Conservation (phyloP, 2,113 vertebrate genomes). For the Pseudorasbora parva region DNA sequence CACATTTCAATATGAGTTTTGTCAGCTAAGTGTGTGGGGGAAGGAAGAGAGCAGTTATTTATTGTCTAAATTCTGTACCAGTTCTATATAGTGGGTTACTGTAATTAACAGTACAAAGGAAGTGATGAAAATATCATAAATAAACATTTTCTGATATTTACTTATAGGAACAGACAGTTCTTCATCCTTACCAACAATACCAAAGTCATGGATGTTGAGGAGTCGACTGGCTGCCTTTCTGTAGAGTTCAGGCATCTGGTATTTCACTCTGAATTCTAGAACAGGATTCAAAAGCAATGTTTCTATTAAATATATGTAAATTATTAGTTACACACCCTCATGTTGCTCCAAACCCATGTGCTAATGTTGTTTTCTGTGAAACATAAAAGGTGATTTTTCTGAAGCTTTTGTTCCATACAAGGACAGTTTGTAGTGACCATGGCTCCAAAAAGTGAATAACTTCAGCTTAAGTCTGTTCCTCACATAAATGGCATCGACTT, state of each 20-base stretch:
- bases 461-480: not conserved
- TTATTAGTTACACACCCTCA: not conserved
- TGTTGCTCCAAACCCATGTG: not conserved
- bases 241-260: slow-evolving; percentile 97
- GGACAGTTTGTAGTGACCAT: not conserved
- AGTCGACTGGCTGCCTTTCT: slow-evolving; percentile 91
- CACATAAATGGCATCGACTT: not conserved
- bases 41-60: not conserved
- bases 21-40: not conserved
- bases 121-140: not conserved
- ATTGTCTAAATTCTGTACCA: too few relatives aligned
- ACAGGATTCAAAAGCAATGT: not conserved
- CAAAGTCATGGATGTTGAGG: slow-evolving; percentile 97
- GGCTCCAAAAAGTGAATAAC: not conserved
- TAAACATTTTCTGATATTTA: slow-evolving; percentile 28
- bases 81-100: not conserved
- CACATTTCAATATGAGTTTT: slow-evolving; percentile 30
- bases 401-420: not conserved
- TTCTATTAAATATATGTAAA: not conserved
- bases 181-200: slow-evolving; percentile 92
- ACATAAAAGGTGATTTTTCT: not conserved
- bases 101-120: not conserved
- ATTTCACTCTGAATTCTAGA: slow-evolving; percentile 43
- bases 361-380: not conserved
- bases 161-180: slow-evolving; percentile 88